Percentiles rank a stretch among this genome's conserved stretches.
These are phyloP conservation scores for Aquatica leii DNA, from an alignment of 2,888 invertebrate species.

Conservation along the genomic window DNA sequence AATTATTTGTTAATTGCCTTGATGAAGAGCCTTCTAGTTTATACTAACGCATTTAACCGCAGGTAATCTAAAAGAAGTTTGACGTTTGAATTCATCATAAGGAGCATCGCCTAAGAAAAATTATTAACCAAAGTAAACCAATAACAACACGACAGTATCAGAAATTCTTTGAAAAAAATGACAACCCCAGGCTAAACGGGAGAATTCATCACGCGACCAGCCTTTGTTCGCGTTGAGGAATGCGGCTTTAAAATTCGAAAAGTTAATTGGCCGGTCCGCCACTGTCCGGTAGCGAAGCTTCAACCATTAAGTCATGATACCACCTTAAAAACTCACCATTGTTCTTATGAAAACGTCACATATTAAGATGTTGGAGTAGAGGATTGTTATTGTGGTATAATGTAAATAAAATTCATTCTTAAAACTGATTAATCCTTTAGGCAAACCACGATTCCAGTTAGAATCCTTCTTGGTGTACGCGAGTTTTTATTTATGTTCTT, in stretches of 20 bases:
- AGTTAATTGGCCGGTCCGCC: conserved; percentile 50
- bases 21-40: conserved; percentile 20
- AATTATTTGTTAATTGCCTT: conserved; percentile 27
- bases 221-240: conserved; percentile 52
- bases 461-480: not conserved
- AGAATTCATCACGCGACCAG: conserved; percentile 53
- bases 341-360: conserved; percentile 26
- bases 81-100: conserved; percentile 16
- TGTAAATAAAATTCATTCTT: conserved; percentile 27
- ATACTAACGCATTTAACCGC: conserved; percentile 17
- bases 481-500: not conserved
- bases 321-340: conserved; percentile 37
- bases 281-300: conserved; percentile 48
- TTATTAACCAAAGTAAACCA: conserved; percentile 34
- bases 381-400: conserved; percentile 34
- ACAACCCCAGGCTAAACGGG: conserved; percentile 53
- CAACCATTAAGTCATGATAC: conserved; percentile 41
- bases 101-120: conserved; percentile 21
- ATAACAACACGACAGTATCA: conserved; percentile 39
- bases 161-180: conserved; percentile 51
- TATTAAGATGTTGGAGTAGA: conserved; percentile 30
- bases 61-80: conserved; percentile 11
- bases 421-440: conserved; percentile 34
- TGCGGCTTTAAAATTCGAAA: conserved; percentile 50
- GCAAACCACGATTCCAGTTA: conserved; percentile 26